Evolutionary conservation across 2,113 vertebrate species (phyloP), one percentile per base, ranked within the genome.

Genomic region (Bujurquina vittata): DNA sequence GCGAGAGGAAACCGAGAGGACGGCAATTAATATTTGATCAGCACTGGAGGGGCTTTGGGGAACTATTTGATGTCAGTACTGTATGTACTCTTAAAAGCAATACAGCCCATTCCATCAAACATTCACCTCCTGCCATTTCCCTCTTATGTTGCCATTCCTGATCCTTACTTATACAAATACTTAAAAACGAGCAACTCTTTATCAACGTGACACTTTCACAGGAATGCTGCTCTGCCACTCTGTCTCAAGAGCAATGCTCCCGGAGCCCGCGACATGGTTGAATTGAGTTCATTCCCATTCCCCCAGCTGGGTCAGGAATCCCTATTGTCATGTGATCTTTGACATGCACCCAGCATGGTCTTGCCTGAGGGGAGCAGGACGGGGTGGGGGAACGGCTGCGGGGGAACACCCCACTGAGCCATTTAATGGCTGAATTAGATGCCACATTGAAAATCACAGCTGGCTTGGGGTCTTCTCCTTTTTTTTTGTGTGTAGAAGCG

Each of bases 311-410:
- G 91, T 89, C 90, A 94, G 90, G 92, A 94, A 94, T 94, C 93
- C 92, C 90, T 94, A 93, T 95, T 95, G 95, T 95, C 92, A 92
- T 94, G 90, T 93, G 90, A 93, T 94, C 91, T 93, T 93, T 94
- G 93, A 92, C 88, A 92, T 88, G 90, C 88, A 91, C 92, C 92
- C 93, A 89, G 92, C 82, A 72, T 86, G 89, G 87, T 77, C 90
- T 87, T 86, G 88, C 91, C 90, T 57, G 67, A 83, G 84, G 89
- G 89, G 62, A 83, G 63, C 60, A 37, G 86, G 89, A 75, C 58
- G 7, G 20, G 65, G 80, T 9, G 11, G 81, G 93, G 89, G 84
- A 82, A 22, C 49, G 85, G 86, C 91, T 92, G 85, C 85, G 91
- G 92, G 87, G 85, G 84, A 89, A 93, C 88, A 89, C 94, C 93